Conservation (phyloP, 2,113 vertebrate genomes). For the Equus przewalskii region DNA sequence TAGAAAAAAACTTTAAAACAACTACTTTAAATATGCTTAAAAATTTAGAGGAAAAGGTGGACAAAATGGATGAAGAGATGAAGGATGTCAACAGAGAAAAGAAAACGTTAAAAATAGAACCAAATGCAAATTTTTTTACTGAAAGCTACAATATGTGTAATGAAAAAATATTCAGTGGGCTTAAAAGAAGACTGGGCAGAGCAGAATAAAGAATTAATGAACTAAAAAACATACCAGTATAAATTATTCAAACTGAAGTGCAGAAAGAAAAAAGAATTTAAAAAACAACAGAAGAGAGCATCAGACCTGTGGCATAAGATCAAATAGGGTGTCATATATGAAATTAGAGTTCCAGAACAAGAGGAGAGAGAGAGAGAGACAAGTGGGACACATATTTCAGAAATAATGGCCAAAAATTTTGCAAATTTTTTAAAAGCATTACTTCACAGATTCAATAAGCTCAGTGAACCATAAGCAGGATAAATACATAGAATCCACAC, state of each 20-base stretch:
- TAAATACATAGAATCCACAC: neutral
- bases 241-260: neutral
- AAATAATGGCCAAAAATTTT: neutral
- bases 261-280: neutral
- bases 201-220: neutral
- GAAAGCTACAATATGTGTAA: neutral
- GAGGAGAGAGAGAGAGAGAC: neutral
- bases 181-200: neutral
- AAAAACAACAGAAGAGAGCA: neutral
- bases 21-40: neutral
- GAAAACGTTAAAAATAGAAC: neutral
- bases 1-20: neutral
- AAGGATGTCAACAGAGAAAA: neutral
- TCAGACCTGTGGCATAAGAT: neutral
- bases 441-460: neutral
- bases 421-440: neutral
- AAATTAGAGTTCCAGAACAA: neutral
- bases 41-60: neutral
- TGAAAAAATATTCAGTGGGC: neutral
- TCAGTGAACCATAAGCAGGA: neutral
- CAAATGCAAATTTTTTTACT: neutral
- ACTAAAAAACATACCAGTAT: neutral
- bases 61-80: neutral
- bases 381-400: neutral
- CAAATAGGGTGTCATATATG: neutral